Evolutionary conservation across 1,140 invertebrate species (phyloP).

Genomic region (Pomacea maculata): DNA sequence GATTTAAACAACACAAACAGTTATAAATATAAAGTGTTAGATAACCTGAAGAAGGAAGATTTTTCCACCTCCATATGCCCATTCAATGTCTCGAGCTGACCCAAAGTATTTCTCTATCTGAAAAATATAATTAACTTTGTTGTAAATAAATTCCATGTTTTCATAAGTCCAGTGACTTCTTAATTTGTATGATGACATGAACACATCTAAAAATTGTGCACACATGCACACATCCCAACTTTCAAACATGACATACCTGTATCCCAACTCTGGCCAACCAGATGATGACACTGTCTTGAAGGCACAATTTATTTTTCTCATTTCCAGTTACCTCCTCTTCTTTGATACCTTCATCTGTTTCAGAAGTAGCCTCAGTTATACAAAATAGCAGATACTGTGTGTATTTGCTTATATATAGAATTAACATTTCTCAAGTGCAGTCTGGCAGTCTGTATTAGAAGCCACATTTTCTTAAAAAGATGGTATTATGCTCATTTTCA

Average conservation of each 20-base stretch:
- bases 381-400: too few species aligned
- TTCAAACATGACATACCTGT: constrained; percentile 34
- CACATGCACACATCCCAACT: background rate
- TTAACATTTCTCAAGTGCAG: background rate
- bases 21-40: constrained; percentile 65
- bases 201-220: background rate
- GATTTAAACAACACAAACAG: background rate
- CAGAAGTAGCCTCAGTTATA: background rate
- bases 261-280: constrained; percentile 42
- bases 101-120: constrained; percentile 74
- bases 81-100: constrained; percentile 80
- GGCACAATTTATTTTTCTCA: constrained; percentile 59
- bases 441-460: background rate
- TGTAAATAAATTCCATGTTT: background rate
- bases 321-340: constrained; percentile 34
- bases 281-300: constrained; percentile 63
- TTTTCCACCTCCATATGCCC: constrained; percentile 52
- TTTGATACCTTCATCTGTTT: constrained; percentile 47
- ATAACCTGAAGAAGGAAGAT: constrained; percentile 61
- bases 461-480: background rate
- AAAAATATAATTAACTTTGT: constrained; percentile 44
- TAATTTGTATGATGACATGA: too few species aligned
- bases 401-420: background rate
- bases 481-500: too few species aligned
- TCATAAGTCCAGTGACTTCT: background rate